Conservation (phyloP, 1,140 invertebrate genomes). For the Heliconius hewitsoni region DNA sequence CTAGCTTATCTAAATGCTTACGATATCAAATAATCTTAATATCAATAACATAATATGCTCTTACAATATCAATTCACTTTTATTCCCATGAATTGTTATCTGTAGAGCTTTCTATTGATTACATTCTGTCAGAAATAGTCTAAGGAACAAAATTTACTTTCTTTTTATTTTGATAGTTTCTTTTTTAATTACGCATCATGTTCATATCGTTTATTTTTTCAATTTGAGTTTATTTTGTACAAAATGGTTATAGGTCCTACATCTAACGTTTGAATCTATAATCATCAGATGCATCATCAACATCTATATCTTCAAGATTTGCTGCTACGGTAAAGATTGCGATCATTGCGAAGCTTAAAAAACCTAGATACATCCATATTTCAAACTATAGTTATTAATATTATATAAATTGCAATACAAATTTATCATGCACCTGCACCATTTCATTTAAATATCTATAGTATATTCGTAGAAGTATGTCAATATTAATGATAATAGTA, state of each 20-base stretch:
- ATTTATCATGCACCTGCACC: not conserved
- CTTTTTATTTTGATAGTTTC: no score
- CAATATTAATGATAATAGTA: not conserved
- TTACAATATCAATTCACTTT: not conserved
- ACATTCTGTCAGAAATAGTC: not conserved
- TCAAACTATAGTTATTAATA: not conserved
- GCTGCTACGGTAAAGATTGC: no score
- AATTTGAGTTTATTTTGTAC: no score
- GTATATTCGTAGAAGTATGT: slow-evolving; percentile 1
- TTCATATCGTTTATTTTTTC: no score
- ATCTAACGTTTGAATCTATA: no score
- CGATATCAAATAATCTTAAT: slow-evolving; percentile 3
- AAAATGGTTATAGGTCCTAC: no score
- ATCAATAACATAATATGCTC: not conserved
- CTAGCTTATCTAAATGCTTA: slow-evolving; percentile 6
- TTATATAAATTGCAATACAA: not conserved
- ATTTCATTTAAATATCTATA: not conserved
- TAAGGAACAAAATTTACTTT: not conserved
- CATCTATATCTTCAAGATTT: no score
- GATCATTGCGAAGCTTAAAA: no score
- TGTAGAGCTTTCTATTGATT: not conserved
- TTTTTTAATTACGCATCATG: no score
- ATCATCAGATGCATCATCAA: no score
- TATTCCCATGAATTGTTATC: not conserved
- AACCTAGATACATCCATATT: no score